Conservation (phyloP, 2,888 invertebrate genomes). For the Nemapogon koenigi region DNA sequence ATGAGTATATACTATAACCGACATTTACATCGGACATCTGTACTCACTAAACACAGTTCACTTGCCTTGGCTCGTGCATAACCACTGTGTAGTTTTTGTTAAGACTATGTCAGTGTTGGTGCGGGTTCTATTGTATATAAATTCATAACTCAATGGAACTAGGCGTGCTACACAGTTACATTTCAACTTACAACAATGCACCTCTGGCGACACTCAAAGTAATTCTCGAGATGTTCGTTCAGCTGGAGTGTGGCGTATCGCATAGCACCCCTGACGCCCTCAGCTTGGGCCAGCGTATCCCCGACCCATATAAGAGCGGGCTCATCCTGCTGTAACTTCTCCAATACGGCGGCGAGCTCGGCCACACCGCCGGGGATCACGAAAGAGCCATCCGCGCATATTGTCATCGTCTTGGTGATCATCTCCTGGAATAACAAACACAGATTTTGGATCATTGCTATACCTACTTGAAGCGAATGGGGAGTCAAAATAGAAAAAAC, state of each 20-base stretch:
- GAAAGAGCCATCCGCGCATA: constrained; percentile 34
- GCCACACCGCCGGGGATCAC: constrained; percentile 22
- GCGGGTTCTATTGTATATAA: too few species aligned
- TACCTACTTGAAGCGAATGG: too few species aligned
- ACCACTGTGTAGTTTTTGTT: too few species aligned
- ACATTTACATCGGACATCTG: too few species aligned
- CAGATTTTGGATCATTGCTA: too few species aligned
- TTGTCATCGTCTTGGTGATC: constrained; percentile 70
- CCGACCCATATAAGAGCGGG: constrained; percentile 91
- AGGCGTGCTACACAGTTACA: too few species aligned
- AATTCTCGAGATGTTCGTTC: constrained; percentile 94
- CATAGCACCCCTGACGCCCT: constrained; percentile 80
- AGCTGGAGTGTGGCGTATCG: constrained; percentile 91
- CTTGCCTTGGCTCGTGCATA: too few species aligned
- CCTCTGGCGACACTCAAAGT: constrained; percentile 91
- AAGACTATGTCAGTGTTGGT: too few species aligned
- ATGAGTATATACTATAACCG: too few species aligned
- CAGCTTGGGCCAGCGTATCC: constrained; percentile 72
- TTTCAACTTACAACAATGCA: too few species aligned
- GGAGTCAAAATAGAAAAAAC: too few species aligned
- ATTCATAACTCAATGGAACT: neutral
- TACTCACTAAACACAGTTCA: too few species aligned
- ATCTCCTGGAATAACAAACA: constrained; percentile 82
- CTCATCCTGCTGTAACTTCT: constrained; percentile 70
- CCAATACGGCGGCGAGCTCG: constrained; percentile 61